phyloP scores from a whole-genome alignment of 2,113 vertebrate genomes.

The Hippocampus mohnikei region DNA sequence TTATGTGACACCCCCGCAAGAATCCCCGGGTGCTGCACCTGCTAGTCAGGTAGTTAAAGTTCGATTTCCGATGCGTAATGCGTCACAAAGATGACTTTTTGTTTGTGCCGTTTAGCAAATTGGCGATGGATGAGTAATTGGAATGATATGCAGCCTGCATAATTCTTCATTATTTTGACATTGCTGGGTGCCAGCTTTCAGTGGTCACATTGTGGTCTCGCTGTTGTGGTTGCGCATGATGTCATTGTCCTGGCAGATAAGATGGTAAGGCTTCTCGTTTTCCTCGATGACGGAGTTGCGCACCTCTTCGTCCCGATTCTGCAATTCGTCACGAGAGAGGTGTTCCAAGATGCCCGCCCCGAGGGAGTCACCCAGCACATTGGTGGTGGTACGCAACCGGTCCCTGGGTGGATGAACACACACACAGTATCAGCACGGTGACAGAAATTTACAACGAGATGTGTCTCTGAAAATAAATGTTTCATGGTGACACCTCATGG shows the following conservation, averaged over 20 bases:
- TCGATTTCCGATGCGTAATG: neutral
- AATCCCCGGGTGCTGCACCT: neutral
- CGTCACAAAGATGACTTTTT: neutral
- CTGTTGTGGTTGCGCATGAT: slow-evolving; percentile 69
- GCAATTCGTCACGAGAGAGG: slow-evolving; percentile 85
- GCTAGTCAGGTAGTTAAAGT: neutral
- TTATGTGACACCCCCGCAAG: neutral
- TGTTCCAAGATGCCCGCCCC: slow-evolving; percentile 92
- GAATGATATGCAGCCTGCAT: neutral
- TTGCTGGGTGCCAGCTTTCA: neutral
- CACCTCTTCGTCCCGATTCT: slow-evolving; percentile 78
- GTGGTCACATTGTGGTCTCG: slow-evolving; percentile 80
- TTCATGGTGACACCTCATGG: slow-evolving; percentile 42
- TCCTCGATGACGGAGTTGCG: slow-evolving; percentile 79
- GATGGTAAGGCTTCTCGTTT: slow-evolving; percentile 81
- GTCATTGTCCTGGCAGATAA: slow-evolving; percentile 79
- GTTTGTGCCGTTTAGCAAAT: neutral
- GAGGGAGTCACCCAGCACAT: slow-evolving; percentile 90
- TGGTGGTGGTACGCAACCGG: slow-evolving; percentile 89
- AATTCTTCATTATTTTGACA: neutral
- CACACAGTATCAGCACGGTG: neutral
- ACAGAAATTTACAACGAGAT: neutral
- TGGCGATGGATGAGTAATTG: neutral
- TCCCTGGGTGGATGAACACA: slow-evolving; percentile 71
- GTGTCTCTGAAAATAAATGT: slow-evolving; percentile 4